phyloP scores from a whole-genome alignment of 1,140 invertebrate genomes.

The Brachionus manjavacas region DNA sequence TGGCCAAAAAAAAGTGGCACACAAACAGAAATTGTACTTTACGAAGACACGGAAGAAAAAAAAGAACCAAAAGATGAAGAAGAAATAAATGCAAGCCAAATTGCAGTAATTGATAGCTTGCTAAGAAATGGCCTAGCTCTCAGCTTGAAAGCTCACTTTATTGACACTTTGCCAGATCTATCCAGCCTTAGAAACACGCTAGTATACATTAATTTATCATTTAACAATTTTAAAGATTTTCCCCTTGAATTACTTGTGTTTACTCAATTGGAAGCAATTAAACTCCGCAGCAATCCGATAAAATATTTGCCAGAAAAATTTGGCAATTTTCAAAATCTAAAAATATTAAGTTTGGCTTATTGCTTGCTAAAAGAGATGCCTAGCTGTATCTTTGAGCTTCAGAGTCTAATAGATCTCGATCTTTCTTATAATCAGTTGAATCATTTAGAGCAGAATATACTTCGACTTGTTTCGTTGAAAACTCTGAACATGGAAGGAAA shows the following conservation, averaged over 20 bases:
- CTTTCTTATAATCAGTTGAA: constrained; percentile 6
- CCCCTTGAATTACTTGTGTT: constrained; percentile 51
- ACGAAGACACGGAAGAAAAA: not conserved
- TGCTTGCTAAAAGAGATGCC: constrained; percentile 52
- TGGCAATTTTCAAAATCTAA: constrained; percentile 48
- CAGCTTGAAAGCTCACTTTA: constrained; percentile 53
- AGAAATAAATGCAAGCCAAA: not conserved
- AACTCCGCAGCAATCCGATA: constrained; percentile 54
- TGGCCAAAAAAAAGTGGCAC: constrained; percentile 32
- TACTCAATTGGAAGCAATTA: constrained; percentile 50
- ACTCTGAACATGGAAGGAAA: constrained; percentile 55
- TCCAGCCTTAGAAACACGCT: constrained; percentile 49
- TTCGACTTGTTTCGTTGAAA: constrained; percentile 43
- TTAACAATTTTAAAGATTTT: constrained; percentile 54
- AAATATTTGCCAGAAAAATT: constrained; percentile 52
- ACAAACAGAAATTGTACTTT: constrained; percentile 35
- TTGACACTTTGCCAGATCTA: constrained; percentile 52
- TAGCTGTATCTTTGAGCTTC: constrained; percentile 36
- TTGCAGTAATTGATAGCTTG: constrained; percentile 31
- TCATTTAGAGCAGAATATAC: not conserved
- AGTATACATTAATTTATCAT: constrained; percentile 54
- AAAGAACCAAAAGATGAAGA: not conserved
- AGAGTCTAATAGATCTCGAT: not conserved
- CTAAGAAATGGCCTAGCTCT: constrained; percentile 2
- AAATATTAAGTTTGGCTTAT: constrained; percentile 51